Percentiles rank a stretch among this genome's conserved stretches.
Evolutionary conservation across 1,140 invertebrate genomes (phyloP).

Genomic region (Bicyclus anynana): DNA sequence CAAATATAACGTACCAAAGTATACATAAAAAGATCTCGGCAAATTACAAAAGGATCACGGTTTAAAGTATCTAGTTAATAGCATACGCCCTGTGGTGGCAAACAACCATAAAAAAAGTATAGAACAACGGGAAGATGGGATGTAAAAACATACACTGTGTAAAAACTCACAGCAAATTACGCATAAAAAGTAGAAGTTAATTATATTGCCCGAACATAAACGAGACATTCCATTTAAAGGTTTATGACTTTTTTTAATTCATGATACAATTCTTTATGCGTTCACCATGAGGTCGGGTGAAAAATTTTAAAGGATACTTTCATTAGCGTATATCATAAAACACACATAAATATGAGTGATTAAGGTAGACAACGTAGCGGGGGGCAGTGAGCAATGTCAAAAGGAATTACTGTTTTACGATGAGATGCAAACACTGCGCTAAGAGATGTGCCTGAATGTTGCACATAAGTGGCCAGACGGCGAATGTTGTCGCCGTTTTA

Average conservation of each 20-base stretch:
- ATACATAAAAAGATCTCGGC: no score
- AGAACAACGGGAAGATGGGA: not conserved
- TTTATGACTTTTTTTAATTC: constrained; percentile 41
- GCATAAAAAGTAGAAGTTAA: constrained; percentile 10
- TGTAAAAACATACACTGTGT: not conserved
- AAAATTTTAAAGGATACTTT: constrained; percentile 47
- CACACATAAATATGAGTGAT: constrained; percentile 68
- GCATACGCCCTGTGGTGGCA: no score
- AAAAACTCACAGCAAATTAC: constrained; percentile 9
- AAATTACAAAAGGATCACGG: no score
- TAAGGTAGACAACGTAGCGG: constrained; percentile 55
- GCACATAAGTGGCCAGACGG: not conserved
- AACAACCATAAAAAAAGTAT: no score
- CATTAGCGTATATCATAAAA: constrained; percentile 62
- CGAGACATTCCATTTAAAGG: constrained; percentile 23
- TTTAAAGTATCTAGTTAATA: no score
- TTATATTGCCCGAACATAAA: constrained; percentile 24
- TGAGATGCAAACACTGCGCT: constrained; percentile 46
- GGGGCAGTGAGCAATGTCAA: constrained; percentile 40
- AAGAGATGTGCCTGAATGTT: constrained; percentile 28
- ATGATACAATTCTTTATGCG: constrained; percentile 37
- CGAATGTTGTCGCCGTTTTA: not conserved
- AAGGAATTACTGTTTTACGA: constrained; percentile 55
- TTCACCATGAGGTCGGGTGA: constrained; percentile 25
- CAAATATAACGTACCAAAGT: no score